Percentiles rank a stretch among this genome's conserved stretches.
These are phyloP conservation scores for Meteorus cinctellus DNA, from an alignment of 2,888 invertebrate species.

Conservation along the genomic window DNA sequence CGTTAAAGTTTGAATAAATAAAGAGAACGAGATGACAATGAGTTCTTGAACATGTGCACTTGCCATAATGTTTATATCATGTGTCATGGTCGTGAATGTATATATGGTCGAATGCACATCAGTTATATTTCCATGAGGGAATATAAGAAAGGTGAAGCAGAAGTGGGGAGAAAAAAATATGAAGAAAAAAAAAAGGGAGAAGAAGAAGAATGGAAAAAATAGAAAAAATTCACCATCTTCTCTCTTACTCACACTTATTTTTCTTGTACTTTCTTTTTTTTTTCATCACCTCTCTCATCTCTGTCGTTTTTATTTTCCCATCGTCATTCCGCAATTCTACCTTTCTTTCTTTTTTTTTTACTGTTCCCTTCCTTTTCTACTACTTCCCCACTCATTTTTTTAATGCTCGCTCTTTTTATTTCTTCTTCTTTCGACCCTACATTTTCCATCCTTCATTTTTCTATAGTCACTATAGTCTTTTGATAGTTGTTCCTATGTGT, in stretches of 20 bases:
- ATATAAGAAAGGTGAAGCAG: not conserved
- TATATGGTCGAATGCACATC: slow-evolving; percentile 4
- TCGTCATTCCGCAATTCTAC: slow-evolving; percentile 28
- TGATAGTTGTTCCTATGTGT: slow-evolving; percentile 22
- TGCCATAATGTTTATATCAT: not conserved
- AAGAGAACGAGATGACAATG: not conserved
- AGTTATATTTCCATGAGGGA: not conserved
- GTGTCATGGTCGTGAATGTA: not conserved
- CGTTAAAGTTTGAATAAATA: not conserved
- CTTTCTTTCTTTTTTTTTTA: slow-evolving; percentile 16
- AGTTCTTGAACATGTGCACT: not conserved
- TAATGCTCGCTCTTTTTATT: slow-evolving; percentile 29
- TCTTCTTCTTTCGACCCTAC: slow-evolving; percentile 25
- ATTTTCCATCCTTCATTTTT: not conserved
- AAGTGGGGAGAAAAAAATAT: not conserved
- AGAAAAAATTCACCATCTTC: slow-evolving; percentile 3
- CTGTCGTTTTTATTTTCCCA: slow-evolving; percentile 33
- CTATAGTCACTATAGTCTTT: slow-evolving; percentile 15
- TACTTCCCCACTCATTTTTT: slow-evolving; percentile 28
- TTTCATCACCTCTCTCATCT: slow-evolving; percentile 6
- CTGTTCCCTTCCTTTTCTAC: slow-evolving; percentile 19
- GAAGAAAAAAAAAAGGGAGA: not conserved
- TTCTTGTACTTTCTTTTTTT: not conserved
- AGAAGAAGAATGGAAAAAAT: not conserved
- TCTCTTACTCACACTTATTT: not conserved